phyloP scores from a whole-genome alignment of 2,113 vertebrate species.

The Calonectris borealis region DNA sequence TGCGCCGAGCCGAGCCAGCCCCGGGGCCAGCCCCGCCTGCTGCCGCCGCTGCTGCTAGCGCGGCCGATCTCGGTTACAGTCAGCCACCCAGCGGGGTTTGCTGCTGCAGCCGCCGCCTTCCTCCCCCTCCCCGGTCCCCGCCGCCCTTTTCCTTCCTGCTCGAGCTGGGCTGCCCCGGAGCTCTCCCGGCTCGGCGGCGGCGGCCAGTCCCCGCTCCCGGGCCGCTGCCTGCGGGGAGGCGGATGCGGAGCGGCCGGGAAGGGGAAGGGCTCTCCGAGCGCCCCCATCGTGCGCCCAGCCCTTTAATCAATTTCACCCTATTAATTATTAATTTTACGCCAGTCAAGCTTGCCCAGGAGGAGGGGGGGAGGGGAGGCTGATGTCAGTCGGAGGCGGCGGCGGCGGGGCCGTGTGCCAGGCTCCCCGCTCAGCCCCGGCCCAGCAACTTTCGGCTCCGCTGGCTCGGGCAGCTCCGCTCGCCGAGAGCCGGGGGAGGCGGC shows the following conservation, averaged over 20 bases:
- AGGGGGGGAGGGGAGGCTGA: slow-evolving; percentile 59
- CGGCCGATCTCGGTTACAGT: neutral
- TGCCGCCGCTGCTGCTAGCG: neutral
- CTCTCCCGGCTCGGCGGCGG: neutral
- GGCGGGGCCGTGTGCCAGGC: slow-evolving; percentile 33
- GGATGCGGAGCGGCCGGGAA: neutral
- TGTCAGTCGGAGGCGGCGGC: slow-evolving; percentile 47
- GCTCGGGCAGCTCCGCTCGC: neutral
- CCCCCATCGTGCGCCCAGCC: slow-evolving; percentile 48
- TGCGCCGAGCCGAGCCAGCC: neutral
- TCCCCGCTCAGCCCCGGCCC: slow-evolving; percentile 10
- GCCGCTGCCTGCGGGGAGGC: neutral
- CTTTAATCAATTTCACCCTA: slow-evolving; percentile 81
- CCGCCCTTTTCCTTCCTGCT: slow-evolving; percentile 53
- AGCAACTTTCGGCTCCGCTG: slow-evolving; percentile 37
- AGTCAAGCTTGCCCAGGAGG: slow-evolving; percentile 72
- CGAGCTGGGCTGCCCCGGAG: neutral
- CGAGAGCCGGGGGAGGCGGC: neutral
- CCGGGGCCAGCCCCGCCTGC: neutral
- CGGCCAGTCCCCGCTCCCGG: slow-evolving; percentile 8
- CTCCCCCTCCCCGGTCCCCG: neutral
- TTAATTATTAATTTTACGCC: slow-evolving; percentile 82
- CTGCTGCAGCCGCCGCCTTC: slow-evolving; percentile 7
- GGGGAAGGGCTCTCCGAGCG: slow-evolving; percentile 23
- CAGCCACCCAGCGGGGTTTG: neutral